Base-by-base conservation (phyloP, 2,113 vertebrate species). In the Salminus brasiliensis region DNA sequence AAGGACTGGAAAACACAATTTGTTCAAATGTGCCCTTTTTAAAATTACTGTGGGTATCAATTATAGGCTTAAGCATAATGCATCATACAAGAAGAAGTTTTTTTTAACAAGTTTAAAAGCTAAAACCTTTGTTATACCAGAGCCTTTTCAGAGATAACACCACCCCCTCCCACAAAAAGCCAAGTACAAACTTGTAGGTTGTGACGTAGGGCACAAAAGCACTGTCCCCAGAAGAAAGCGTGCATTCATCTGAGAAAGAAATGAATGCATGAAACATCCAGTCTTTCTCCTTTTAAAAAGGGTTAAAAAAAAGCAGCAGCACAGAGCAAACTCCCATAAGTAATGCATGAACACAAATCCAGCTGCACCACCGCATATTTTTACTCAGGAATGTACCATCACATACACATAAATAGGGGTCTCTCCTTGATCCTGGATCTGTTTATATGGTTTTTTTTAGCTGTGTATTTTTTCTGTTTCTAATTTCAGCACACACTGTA, bases 261-360 rank as follows among this genome's bases (percentile, higher is more conserved):
- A 83, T 32, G 15, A 67, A 7, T 18, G 59, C 32, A 55, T n/a
- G 30, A 4, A 66, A 36, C 12, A 4, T 27, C n/a, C 25, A 59
- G 55, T 1, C 1, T 27, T 25, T 59, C 2, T 59, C 23, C 16
- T 15, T 11, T 0, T 18, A 5, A 80, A 76, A 84, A 88, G 86
- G 87, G 88, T 81, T 88, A 90, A 90, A 84, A 47, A 47, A 47
- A 47, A 16, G n/a, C n/a, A 10, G 45, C 45, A 47, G 45, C 45
- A 47, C 45, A 47, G 45, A 15, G 15, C 15, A 47, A 18, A 47
- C 45, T 84, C 85, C 86, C 86, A 92, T 92, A 89, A 92, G 89
- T 90, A 91, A 92, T 92, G 87, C 89, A 92, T 92, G 90, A 92
- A 88, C 67, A 68, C 87, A 85, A 84, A 87, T 84, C 81, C 72